Base-by-base conservation (phyloP, 1,140 invertebrate species). In the Copidosoma floridanum region DNA sequence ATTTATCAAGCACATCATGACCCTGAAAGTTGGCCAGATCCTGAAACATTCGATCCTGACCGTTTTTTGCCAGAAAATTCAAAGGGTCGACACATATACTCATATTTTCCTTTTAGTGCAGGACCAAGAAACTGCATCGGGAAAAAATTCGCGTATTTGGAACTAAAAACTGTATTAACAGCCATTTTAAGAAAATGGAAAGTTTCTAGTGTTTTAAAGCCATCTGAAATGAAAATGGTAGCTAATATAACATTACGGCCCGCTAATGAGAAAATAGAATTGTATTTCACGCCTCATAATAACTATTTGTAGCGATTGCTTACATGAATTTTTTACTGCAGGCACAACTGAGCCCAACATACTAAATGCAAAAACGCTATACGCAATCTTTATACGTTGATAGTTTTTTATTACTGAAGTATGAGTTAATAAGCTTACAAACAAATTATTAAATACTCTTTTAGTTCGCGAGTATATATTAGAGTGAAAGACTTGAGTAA, bases 41-140 rank as follows among this genome's bases (percentile, higher is more conserved):
- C 87, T 3, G 78, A 85, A 16, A 72, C 71, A 43, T 88, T 86
- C 67, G 78, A 66, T 93, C 87, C 87, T 0, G 84, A 88, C 38
- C 74, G 85, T 65, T 88, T 88, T 74, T 64, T 82, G 11, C 81
- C 82, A 10, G 75, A 81, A 65, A 78, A 80, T 50, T 65, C 64
- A 1, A 61, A 64, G 35, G 65, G 76, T 38, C 69, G 80, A 64
- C 68, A 82, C 63, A 76, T 77, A 0, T 82, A 74, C 56, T 75
- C 77, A 5, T 86, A 82, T 60, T 62, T 85, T 26, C 84, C 85
- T 12, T 87, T 87, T 66, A 84, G 83, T 32, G 83, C 79, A 32
- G 85, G 85, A n/a, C 77, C 81, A 1, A 71, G 85, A 65, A 86
- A 85, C 66, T 86, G 85, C 63, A 83, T 86, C 40, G 85, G 83